phyloP scores from a whole-genome alignment of 2,113 vertebrate species.

The Gobiocypris rarus region DNA sequence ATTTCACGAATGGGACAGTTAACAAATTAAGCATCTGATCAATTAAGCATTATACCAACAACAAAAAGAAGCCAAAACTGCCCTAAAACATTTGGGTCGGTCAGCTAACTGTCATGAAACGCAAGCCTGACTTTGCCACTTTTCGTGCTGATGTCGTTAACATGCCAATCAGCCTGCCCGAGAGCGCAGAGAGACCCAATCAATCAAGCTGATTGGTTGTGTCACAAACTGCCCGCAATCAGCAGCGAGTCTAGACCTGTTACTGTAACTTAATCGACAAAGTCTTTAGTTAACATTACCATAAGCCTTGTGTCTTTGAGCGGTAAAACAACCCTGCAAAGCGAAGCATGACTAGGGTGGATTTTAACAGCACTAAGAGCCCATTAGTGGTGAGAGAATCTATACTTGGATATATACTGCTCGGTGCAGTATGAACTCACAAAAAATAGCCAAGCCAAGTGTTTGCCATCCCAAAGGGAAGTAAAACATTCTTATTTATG shows the following conservation, averaged over 20 bases:
- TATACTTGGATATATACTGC: conserved; percentile 15
- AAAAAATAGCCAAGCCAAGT: conserved; percentile 23
- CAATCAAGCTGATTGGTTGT: conserved; percentile 79
- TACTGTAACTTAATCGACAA: conserved; percentile 72
- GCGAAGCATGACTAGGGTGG: neutral
- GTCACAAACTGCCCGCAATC: conserved; percentile 77
- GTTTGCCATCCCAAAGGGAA: conserved; percentile 13
- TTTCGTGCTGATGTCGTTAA: conserved; percentile 69
- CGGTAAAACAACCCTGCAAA: conserved; percentile 39
- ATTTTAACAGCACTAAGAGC: conserved; percentile 28
- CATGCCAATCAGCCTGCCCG: conserved; percentile 72
- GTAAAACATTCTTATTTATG: conserved; percentile 39
- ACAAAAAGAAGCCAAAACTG: conserved; percentile 1
- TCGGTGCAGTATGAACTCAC: neutral
- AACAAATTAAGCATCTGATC: conserved; percentile 33
- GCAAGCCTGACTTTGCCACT: conserved; percentile 56
- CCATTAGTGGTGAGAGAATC: conserved; percentile 15
- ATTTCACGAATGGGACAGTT: neutral
- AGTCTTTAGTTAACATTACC: conserved; percentile 70
- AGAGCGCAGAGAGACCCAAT: conserved; percentile 70
- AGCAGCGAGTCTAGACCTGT: conserved; percentile 73
- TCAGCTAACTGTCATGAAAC: conserved; percentile 61
- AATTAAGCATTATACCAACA: conserved; percentile 5
- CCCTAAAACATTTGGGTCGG: conserved; percentile 49
- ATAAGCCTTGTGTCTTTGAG: conserved; percentile 59